phyloP scores from a whole-genome alignment of 92 coral and sea anemone genomes.

The Phenganax marumi region DNA sequence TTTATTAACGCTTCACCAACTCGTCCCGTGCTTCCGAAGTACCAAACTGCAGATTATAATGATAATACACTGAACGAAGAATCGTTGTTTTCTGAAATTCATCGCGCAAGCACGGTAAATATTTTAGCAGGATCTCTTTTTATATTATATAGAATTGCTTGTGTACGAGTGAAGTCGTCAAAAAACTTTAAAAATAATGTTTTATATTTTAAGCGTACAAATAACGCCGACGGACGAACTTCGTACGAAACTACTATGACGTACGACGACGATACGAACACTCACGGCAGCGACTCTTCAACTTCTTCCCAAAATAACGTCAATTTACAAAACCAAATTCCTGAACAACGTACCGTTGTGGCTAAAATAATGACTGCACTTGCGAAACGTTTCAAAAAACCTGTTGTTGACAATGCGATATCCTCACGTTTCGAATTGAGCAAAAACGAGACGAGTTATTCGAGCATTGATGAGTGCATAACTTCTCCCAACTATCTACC shows the following conservation, averaged over 20 bases:
- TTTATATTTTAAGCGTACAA: background rate
- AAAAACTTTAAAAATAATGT: background rate
- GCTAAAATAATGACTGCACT: slow-evolving; percentile 30
- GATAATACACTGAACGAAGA: slow-evolving; percentile 27
- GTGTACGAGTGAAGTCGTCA: no score
- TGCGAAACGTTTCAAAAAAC: slow-evolving; percentile 14
- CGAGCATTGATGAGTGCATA: no score
- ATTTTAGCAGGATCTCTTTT: background rate
- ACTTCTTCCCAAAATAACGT: background rate
- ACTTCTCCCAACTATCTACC: no score
- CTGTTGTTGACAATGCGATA: background rate
- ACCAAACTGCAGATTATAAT: background rate
- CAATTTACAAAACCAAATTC: background rate
- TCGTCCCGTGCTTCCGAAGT: background rate
- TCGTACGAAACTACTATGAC: background rate
- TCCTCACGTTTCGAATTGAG: background rate
- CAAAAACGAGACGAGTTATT: background rate
- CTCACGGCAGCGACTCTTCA: background rate
- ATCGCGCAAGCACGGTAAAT: slow-evolving; percentile 28
- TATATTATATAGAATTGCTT: background rate
- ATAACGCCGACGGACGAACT: slow-evolving; percentile 4
- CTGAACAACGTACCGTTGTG: background rate
- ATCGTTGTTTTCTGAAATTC: slow-evolving; percentile 28
- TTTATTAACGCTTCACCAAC: background rate
- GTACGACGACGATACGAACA: slow-evolving; percentile 6